These are phyloP conservation scores for Halcyon malimbica DNA, from an alignment of 2,113 vertebrate species.

Conservation along the genomic window DNA sequence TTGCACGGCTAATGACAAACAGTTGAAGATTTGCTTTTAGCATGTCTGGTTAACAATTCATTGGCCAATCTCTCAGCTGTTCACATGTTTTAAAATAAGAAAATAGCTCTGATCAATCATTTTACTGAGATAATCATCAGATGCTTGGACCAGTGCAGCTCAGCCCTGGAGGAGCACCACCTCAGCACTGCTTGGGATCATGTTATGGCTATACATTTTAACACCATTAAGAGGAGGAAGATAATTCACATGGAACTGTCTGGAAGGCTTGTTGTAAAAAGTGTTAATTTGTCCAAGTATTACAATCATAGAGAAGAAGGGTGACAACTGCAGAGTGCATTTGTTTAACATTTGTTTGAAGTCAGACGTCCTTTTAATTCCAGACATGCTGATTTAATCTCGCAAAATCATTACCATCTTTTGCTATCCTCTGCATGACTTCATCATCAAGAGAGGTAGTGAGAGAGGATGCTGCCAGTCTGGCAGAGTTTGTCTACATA, in stretches of 20 bases:
- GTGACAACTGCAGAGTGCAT: background rate
- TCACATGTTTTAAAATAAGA: slow-evolving; percentile 15
- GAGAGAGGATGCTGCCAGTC: background rate
- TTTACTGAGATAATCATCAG: slow-evolving; percentile 26
- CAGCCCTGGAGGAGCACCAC: background rate
- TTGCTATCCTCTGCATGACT: background rate
- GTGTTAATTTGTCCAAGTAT: background rate
- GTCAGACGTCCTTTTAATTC: background rate
- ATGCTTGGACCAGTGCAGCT: background rate
- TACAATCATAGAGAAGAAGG: background rate
- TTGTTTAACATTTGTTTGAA: background rate
- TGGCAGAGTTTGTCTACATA: background rate
- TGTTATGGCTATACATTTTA: background rate
- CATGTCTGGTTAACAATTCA: background rate
- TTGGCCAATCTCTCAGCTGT: background rate
- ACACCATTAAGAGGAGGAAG: background rate
- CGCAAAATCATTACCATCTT: background rate
- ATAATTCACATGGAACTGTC: background rate
- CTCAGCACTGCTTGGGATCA: background rate
- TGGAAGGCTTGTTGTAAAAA: background rate
- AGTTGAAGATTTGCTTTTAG: slow-evolving; percentile 7
- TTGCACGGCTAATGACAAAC: background rate
- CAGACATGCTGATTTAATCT: background rate
- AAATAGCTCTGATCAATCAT: slow-evolving; percentile 16
- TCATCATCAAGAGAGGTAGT: background rate